Base-by-base conservation (phyloP, 2,797 vertebrate genomes). In the Xenentodon cancila region DNA sequence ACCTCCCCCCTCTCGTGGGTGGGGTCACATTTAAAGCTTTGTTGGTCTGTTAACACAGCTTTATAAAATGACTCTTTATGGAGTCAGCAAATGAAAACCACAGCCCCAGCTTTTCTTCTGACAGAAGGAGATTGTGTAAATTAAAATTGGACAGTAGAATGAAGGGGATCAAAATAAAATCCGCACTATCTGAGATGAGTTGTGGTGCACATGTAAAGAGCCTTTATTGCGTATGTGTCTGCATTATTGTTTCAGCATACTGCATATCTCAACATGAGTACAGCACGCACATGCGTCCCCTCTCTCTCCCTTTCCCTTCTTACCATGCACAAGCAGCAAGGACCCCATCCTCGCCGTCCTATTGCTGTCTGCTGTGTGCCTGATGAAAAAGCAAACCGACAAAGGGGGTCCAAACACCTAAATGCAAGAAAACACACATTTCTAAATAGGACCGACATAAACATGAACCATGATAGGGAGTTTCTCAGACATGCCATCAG, bases 41-140 rank as follows among this genome's bases (percentile, higher is more conserved):
- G 91, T 91, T 91, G 82, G 67, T 82, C 81, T 86, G 86, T 92
- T 90, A 90, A 87, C 86, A 85, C 85, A 84, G 84, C 85, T 88
- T 88, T 87, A 84, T 81, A 86, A 91, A 90, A 87, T 79, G 59
- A 79, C 89, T 84, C 88, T 92, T 91, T 89, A 92, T 89, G 84
- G 86, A 92, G 87, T 91, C 71, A 59, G 85, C 84, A 80, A 89
- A 89, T 46, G 84, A 85, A 88, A 90, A 90, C 87, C 74, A 84
- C 72, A 82, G 76, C 58, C 70, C 54, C 63, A 74, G 71, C 59
- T 67, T 84, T 84, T 84, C 69, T 72, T 66, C 65, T n/a, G 22
- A 74, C 75, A 84, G 71, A 78, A 70, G 62, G 72, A 78, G 53
- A 82, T 74, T 71, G 73, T 54, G 45, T 55, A 55, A 64, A 34